Evolutionary conservation across 1,140 invertebrate species (phyloP).

Genomic region (Drosophila nebulosa): DNA sequence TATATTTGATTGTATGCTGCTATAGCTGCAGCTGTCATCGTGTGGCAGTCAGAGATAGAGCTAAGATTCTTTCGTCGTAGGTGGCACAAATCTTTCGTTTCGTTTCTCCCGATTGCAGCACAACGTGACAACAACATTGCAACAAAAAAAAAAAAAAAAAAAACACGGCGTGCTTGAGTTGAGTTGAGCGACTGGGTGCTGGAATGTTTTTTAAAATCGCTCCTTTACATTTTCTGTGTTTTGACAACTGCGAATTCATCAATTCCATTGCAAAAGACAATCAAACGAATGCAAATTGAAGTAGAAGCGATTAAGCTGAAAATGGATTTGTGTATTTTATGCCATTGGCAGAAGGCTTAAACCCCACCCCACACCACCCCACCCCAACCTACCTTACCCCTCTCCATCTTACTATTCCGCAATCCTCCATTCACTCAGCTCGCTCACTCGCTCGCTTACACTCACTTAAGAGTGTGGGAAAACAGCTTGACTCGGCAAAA

Average conservation of each 20-base stretch:
- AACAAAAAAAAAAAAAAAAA: no score
- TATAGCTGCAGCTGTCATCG: constrained; percentile 17
- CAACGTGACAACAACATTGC: constrained; percentile 15
- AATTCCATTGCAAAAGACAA: constrained; percentile 43
- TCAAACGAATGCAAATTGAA: constrained; percentile 62
- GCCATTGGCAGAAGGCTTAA: constrained; percentile 53
- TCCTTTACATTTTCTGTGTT: constrained; percentile 52
- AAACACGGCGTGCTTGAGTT: not conserved
- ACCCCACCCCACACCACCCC: not conserved
- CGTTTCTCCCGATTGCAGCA: not conserved
- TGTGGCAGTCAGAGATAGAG: constrained; percentile 7
- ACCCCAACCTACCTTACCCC: not conserved
- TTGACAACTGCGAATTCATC: constrained; percentile 60
- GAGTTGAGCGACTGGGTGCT: not conserved
- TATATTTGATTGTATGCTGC: no score
- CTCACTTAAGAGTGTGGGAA: constrained; percentile 8
- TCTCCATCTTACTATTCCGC: constrained; percentile 8
- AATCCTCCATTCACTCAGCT: not conserved
- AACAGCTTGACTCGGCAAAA: constrained; percentile 56
- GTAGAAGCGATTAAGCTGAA: constrained; percentile 62
- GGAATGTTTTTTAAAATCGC: constrained; percentile 1
- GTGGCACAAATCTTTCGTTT: not conserved
- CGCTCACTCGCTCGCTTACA: constrained; percentile 2
- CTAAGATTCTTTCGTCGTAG: not conserved
- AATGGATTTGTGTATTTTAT: constrained; percentile 63